A percentile compares a stretch with the other conserved stretches of the same genome.
Conservation (phyloP, 2,888 invertebrate genomes). For the Dexiosoma caninum region DNA sequence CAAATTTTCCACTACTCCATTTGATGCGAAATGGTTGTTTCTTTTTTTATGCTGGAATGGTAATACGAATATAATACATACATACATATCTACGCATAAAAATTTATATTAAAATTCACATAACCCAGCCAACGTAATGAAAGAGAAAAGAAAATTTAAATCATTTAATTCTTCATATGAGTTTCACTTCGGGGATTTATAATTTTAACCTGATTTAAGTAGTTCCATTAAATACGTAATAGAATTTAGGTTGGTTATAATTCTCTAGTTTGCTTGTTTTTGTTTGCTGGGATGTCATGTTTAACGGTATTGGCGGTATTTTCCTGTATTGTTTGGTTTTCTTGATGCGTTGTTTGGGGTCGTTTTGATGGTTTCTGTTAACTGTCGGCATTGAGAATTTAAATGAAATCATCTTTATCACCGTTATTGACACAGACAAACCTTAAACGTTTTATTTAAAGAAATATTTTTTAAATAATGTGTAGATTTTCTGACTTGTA, state of each 20-base stretch:
- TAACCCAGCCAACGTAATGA: neutral
- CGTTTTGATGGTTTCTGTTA: conserved; percentile 23
- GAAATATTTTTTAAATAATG: no score
- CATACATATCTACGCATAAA: neutral
- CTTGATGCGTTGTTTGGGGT: conserved; percentile 20
- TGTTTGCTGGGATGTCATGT: conserved; percentile 13
- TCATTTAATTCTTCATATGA: neutral
- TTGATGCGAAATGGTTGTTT: neutral
- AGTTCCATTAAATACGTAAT: neutral
- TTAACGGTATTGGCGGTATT: neutral
- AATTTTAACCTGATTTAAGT: neutral
- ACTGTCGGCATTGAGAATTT: conserved; percentile 32
- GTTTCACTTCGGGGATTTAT: neutral
- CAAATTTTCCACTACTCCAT: neutral
- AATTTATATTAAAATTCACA: neutral
- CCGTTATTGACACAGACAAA: conserved; percentile 21
- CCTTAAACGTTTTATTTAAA: no score
- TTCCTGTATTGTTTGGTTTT: conserved; percentile 23
- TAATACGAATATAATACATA: conserved; percentile 14
- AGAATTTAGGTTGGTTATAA: neutral
- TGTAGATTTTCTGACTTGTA: no score
- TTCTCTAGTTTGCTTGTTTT: neutral
- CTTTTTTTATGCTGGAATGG: conserved; percentile 22
- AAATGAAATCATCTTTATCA: conserved; percentile 28
- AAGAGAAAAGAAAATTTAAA: neutral